Conservation (phyloP, 2,797 vertebrate genomes). For the Linurgus olivaceus region DNA sequence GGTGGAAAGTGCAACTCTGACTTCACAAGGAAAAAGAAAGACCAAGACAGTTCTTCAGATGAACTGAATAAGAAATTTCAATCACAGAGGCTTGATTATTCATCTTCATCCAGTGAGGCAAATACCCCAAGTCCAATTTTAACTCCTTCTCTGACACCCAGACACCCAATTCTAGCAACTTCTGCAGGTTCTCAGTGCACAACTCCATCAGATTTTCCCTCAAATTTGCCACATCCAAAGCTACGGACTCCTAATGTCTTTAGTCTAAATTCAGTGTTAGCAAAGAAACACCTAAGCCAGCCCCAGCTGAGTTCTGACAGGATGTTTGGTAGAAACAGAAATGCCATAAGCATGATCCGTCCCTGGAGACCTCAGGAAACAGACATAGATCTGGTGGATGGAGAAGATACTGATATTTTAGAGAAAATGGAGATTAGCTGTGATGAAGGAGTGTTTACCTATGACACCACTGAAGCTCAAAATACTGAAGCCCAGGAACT, state of each 20-base stretch:
- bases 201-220: slow-evolving; percentile 39
- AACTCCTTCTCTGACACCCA: slow-evolving; percentile 81
- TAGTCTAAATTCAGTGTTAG: slow-evolving; percentile 75
- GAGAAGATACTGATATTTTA: slow-evolving; percentile 52
- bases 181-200: slow-evolving; percentile 52
- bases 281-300: slow-evolving; percentile 93
- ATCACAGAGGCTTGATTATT: slow-evolving; percentile 87
- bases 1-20: slow-evolving; percentile 65
- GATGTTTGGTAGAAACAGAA: slow-evolving; percentile 86
- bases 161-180: slow-evolving; percentile 77
- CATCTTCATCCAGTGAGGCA: slow-evolving; percentile 86
- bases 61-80: slow-evolving; percentile 91
- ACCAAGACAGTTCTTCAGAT: slow-evolving; percentile 84
- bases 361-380: slow-evolving; percentile 88
- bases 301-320: slow-evolving; percentile 85
- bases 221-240: slow-evolving; percentile 80
- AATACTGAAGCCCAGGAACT: slow-evolving; percentile 50
- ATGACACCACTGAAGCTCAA: slow-evolving; percentile 49
- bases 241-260: slow-evolving; percentile 83
- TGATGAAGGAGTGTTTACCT: slow-evolving; percentile 60
- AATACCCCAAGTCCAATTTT: slow-evolving; percentile 85
- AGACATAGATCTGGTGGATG: slow-evolving; percentile 85
- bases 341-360: slow-evolving; percentile 95
- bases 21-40: slow-evolving; percentile 62
- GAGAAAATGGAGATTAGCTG: slow-evolving; percentile 82